Conservation (phyloP, 2,113 vertebrate species). For the Sakesphorus luctuosus region DNA sequence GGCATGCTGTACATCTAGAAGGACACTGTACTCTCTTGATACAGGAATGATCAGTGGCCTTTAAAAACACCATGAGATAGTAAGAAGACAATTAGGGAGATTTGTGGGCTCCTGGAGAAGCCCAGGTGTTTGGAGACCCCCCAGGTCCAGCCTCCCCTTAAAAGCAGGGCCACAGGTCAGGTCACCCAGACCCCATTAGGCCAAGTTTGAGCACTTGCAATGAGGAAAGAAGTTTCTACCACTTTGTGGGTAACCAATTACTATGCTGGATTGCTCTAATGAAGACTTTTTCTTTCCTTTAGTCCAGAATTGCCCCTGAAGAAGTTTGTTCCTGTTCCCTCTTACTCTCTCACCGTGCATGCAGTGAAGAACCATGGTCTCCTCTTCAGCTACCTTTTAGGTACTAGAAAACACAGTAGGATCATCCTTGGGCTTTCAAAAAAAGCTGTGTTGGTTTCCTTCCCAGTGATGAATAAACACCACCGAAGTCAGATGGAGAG, state of each 20-base stretch:
- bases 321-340: background rate
- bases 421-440: background rate
- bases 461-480: background rate
- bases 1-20: rapidly evolving
- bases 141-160: background rate
- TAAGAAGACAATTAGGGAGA: rapidly evolving
- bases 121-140: rapidly evolving
- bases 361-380: rapidly evolving
- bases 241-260: background rate
- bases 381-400: background rate
- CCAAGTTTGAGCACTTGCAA: background rate
- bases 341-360: background rate
- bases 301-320: background rate
- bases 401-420: background rate
- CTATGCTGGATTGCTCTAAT: background rate
- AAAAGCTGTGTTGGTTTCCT: background rate
- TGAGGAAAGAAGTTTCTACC: background rate
- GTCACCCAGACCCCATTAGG: background rate
- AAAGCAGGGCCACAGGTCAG: background rate
- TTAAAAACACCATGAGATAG: rapidly evolving
- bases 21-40: background rate
- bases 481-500: background rate
- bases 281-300: background rate
- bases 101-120: background rate
- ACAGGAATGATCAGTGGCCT: background rate